Conservation (phyloP, 2,113 vertebrate genomes). For the Macheiramphus alcinus region DNA sequence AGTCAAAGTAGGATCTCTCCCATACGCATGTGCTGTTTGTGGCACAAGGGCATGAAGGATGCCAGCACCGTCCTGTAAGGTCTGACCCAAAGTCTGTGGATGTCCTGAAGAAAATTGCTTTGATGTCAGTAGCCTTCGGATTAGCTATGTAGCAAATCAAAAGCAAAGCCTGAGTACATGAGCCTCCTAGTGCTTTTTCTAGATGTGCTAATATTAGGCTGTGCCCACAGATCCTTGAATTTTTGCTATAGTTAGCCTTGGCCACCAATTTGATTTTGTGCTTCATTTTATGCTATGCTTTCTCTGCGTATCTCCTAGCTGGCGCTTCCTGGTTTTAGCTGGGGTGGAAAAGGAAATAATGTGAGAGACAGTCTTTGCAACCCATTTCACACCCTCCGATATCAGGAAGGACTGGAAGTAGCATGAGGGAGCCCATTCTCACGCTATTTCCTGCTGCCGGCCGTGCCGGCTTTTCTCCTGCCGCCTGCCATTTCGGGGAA, state of each 20-base stretch:
- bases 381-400: not conserved
- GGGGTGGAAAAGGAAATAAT: slow-evolving; percentile 41
- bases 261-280: not conserved
- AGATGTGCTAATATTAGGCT: not conserved
- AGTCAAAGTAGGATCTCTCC: not conserved
- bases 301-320: not conserved
- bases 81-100: not conserved
- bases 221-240: not conserved
- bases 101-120: not conserved
- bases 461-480: not conserved
- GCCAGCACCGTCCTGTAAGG: not conserved
- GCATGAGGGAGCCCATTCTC: slow-evolving; percentile 43
- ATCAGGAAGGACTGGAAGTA: slow-evolving; percentile 58
- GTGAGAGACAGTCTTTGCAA: not conserved
- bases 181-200: not conserved
- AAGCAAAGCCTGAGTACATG: not conserved
- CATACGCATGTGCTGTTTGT: not conserved
- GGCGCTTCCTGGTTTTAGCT: slow-evolving; percentile 26
- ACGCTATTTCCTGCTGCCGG: slow-evolving; percentile 51
- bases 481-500: slow-evolving; percentile 33
- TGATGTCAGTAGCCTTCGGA: not conserved
- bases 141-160: not conserved
- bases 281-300: not conserved
- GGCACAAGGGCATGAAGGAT: not conserved
- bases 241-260: not conserved